phyloP scores from a whole-genome alignment of 2,113 vertebrate species.

The Helogale parvula region DNA sequence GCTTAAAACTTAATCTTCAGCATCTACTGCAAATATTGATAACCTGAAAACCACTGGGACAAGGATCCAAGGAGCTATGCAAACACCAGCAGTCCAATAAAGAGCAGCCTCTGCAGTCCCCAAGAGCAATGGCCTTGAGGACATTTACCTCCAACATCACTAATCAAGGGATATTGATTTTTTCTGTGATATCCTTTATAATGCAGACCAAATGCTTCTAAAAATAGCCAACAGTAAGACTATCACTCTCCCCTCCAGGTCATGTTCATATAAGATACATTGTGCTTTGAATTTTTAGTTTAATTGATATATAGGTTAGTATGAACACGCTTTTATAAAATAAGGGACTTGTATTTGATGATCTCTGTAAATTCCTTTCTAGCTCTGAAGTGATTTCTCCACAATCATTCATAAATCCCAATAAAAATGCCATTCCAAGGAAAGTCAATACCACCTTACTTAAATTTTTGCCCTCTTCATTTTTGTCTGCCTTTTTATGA shows the following conservation, averaged over 20 bases:
- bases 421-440: conserved; percentile 70
- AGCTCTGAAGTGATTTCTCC: conserved; percentile 68
- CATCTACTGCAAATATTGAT: conserved; percentile 9
- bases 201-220: conserved; percentile 43
- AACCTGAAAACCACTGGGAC: neutral
- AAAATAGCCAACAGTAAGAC: conserved; percentile 15
- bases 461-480: conserved; percentile 44
- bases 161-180: conserved; percentile 38
- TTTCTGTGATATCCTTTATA: neutral
- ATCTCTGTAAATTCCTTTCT: conserved; percentile 48
- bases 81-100: neutral
- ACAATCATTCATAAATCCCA: conserved; percentile 57
- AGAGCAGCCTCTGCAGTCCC: neutral
- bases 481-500: conserved; percentile 37
- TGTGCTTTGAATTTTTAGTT: conserved; percentile 68
- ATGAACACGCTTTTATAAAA: conserved; percentile 24
- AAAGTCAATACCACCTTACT: conserved; percentile 59
- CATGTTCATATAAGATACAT: conserved; percentile 9
- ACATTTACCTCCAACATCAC: neutral
- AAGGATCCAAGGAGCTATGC: neutral
- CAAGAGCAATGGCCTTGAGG: neutral
- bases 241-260: neutral
- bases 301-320: conserved; percentile 46
- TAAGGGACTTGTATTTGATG: neutral
- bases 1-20: neutral